Evolutionary conservation across 2,113 vertebrate species (phyloP).

Genomic region (Pantherophis guttatus): DNA sequence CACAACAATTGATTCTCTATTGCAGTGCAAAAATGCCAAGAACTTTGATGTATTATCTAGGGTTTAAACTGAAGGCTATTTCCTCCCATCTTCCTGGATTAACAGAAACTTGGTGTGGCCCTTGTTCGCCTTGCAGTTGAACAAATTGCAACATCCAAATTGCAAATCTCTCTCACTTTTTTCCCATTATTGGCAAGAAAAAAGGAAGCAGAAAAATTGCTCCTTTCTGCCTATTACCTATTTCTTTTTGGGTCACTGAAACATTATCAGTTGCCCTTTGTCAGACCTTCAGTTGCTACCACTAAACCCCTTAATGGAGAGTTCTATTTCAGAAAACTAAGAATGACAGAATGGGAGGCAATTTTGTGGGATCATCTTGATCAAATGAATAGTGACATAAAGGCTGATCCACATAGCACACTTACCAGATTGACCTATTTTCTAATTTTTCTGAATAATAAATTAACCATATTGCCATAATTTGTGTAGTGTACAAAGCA

Average conservation of each 20-base stretch:
- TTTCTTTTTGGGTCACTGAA: neutral
- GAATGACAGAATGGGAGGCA: neutral
- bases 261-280: neutral
- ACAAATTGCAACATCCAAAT: neutral
- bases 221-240: neutral
- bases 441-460: neutral
- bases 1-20: neutral
- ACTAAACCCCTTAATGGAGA: neutral
- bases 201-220: neutral
- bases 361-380: neutral
- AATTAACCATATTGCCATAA: neutral
- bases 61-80: neutral
- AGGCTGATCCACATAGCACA: neutral
- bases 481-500: neutral
- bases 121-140: neutral
- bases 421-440: neutral
- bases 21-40: neutral
- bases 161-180: neutral
- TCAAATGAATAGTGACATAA: neutral
- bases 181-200: neutral
- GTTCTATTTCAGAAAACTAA: neutral
- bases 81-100: neutral
- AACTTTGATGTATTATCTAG: neutral
- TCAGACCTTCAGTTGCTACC: neutral
- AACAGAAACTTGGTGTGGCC: neutral